Evolutionary conservation across 2,888 invertebrate species (phyloP).

Genomic region (Sphecodes monilicornis): DNA sequence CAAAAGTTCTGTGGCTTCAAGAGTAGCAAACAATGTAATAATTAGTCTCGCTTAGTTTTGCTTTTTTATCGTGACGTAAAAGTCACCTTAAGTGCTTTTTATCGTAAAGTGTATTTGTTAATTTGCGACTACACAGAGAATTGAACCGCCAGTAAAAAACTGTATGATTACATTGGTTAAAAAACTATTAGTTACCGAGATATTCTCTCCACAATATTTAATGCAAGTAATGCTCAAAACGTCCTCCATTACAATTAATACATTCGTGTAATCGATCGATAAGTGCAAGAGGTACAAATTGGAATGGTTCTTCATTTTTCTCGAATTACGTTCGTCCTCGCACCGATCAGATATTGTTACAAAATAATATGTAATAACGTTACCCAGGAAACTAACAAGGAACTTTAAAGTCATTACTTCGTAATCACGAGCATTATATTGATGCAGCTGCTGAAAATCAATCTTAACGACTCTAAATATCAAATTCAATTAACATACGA

Average conservation of each 20-base stretch:
- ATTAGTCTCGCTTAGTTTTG: too few relatives aligned
- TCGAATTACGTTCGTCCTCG: background rate
- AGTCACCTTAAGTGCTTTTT: too few relatives aligned
- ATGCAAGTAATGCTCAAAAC: background rate
- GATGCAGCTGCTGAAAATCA: background rate
- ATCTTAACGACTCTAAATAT: background rate
- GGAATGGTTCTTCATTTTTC: background rate
- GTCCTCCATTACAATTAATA: background rate
- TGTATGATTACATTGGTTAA: too few relatives aligned
- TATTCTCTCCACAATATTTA: too few relatives aligned
- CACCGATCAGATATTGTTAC: background rate
- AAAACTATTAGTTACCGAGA: too few relatives aligned
- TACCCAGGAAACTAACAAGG: background rate
- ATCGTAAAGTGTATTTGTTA: too few relatives aligned
- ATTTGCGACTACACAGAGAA: too few relatives aligned
- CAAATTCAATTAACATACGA: background rate
- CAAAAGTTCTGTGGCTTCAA: too few relatives aligned
- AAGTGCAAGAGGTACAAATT: background rate
- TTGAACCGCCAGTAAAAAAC: too few relatives aligned
- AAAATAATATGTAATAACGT: background rate
- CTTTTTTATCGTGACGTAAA: too few relatives aligned
- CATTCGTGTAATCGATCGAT: background rate
- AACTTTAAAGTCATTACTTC: background rate
- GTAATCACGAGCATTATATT: background rate
- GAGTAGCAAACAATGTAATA: too few relatives aligned